These are phyloP conservation scores for Lithosia quadra DNA, from an alignment of 2,888 invertebrate genomes.

Conservation along the genomic window DNA sequence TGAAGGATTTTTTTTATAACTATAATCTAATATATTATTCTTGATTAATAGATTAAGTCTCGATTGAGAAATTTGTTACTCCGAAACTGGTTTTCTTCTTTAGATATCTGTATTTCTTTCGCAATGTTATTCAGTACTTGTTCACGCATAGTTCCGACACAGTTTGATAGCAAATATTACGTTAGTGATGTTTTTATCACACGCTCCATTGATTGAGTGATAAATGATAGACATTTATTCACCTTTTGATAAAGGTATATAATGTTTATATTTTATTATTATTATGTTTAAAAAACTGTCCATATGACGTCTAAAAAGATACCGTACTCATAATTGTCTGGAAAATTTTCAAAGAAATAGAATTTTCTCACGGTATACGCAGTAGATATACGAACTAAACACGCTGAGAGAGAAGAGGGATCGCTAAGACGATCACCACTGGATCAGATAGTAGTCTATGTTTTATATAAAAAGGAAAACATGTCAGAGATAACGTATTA, in stretches of 20 bases:
- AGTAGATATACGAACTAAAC: no score
- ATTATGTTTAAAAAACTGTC: not conserved
- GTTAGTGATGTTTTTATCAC: not conserved
- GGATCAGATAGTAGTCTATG: no score
- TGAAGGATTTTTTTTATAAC: not conserved
- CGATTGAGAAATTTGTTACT: not conserved
- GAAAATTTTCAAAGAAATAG: no score
- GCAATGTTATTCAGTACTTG: no score
- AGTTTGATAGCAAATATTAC: conserved; percentile 1
- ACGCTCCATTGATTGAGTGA: not conserved
- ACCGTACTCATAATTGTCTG: no score
- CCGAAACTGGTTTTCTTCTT: not conserved
- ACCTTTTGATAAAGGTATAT: not conserved
- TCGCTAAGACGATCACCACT: no score
- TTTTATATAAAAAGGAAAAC: no score
- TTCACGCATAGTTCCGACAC: conserved; percentile 2
- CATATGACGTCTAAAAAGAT: no score
- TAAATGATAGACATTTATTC: not conserved
- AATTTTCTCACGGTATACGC: no score
- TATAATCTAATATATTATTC: not conserved
- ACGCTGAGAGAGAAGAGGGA: no score
- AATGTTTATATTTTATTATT: no score
- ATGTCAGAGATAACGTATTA: no score
- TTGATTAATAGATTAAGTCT: not conserved
- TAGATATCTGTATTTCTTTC: not conserved